phyloP scores from a whole-genome alignment of 2,888 invertebrate species.

The Adelognathus sp. region DNA sequence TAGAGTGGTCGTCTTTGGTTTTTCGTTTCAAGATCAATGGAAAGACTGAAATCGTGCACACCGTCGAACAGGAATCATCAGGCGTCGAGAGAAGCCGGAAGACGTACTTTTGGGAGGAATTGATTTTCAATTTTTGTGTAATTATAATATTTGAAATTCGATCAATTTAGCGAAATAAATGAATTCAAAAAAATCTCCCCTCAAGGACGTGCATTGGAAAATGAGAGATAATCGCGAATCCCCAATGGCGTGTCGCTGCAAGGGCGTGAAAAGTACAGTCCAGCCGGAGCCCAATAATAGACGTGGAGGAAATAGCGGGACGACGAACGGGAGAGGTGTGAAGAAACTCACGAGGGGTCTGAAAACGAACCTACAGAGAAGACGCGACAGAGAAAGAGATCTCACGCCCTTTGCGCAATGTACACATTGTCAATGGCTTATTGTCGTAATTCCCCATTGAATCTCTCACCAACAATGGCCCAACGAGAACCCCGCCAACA shows the following conservation, averaged over 20 bases:
- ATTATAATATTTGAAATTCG: too few relatives aligned
- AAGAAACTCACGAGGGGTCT: not conserved
- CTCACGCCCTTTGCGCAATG: slow-evolving; percentile 72
- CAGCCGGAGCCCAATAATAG: slow-evolving; percentile 74
- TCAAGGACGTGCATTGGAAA: slow-evolving; percentile 10
- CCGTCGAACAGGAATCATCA: too few relatives aligned
- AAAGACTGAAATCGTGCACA: too few relatives aligned
- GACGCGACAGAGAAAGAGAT: too few relatives aligned
- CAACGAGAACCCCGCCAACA: slow-evolving; percentile 64
- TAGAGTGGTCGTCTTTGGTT: too few relatives aligned
- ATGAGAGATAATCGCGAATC: slow-evolving; percentile 8
- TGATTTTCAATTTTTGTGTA: too few relatives aligned
- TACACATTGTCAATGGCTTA: slow-evolving; percentile 75
- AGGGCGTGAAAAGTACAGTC: slow-evolving; percentile 80
- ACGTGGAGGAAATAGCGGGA: slow-evolving; percentile 38
- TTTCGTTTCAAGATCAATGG: too few relatives aligned
- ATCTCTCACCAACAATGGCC: slow-evolving; percentile 71
- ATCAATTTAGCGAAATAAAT: too few relatives aligned
- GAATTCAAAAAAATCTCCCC: too few relatives aligned
- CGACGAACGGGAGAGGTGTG: slow-evolving; percentile 20
- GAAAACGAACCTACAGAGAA: slow-evolving; percentile 11
- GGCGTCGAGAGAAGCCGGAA: too few relatives aligned
- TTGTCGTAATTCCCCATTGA: slow-evolving; percentile 78
- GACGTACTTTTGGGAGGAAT: too few relatives aligned
- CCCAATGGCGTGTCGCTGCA: slow-evolving; percentile 41